Evolutionary conservation across 2,797 vertebrate genomes (phyloP), one percentile per base, ranked within the genome.

Genomic region (Scleropages formosus): DNA sequence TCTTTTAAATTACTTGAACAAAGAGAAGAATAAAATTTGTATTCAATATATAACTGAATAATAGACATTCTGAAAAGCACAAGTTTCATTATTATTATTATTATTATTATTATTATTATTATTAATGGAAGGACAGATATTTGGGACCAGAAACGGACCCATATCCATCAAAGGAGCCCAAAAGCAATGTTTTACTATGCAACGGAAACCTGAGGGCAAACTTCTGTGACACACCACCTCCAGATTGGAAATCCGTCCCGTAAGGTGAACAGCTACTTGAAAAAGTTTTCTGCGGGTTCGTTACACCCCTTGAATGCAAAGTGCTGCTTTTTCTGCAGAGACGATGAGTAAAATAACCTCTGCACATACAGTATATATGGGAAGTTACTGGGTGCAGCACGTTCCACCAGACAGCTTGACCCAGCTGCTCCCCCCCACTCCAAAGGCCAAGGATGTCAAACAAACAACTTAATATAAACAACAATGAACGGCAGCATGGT

Each of bases 391-490:
- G 24, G 58, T 61, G 59, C 39, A 49, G 13, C 22, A 20, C 15
- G 22, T 58, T 69, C 24, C 13, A 31, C 27, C 75, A 13, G 46
- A 76, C 47, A 51, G 16, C n/a, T 77, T 24, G 53, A 26, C 7
- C n/a, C 53, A 53, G 20, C 27, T 49, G 26, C 18, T 15, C 18
- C 49, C 13, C 62, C 51, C 49, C 67, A 73, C n/a, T n/a, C n/a
- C n/a, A 59, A 77, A 73, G 62, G 76, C 63, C 61, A 77, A 51
- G 49, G 27, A 58, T 73, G 61, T 73, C 70, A 77, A 47, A 62
- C n/a, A 64, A 20, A 18, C 24, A 70, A 67, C 65, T 20, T 67
- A 67, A 67, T 72, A 72, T 16, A 53, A 49, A 70, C 22, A 59
- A 73, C 61, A 24, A 66, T 39, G 22, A 51, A 68, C 51, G n/a